Conservation (phyloP, 2,888 invertebrate genomes). For the Ypsolopha sequella region DNA sequence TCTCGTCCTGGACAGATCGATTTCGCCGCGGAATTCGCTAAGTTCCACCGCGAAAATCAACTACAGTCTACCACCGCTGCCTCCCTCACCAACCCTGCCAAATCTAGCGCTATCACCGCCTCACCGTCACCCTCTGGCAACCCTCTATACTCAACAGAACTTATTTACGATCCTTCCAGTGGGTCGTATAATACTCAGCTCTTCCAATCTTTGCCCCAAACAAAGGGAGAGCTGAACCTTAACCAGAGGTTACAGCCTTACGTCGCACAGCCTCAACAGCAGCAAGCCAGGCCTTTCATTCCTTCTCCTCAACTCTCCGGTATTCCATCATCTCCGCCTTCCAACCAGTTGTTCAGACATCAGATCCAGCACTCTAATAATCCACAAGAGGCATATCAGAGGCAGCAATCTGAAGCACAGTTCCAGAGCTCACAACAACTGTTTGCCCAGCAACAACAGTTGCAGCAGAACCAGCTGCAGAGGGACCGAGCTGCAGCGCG, state of each 20-base stretch:
- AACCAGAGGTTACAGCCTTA: slow-evolving; percentile 82
- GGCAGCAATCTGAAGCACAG: slow-evolving; percentile 72
- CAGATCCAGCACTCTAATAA: slow-evolving; percentile 49
- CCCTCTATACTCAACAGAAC: slow-evolving; percentile 82
- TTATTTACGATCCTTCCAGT: slow-evolving; percentile 81
- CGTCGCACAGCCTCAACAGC: slow-evolving; percentile 73
- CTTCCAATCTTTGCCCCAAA: slow-evolving; percentile 81
- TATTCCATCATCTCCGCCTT: no score
- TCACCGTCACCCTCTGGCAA: slow-evolving; percentile 60
- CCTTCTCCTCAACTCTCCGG: slow-evolving; percentile 71
- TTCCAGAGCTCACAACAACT: slow-evolving; percentile 75
- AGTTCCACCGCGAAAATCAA: slow-evolving; percentile 77
- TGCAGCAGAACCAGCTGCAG: slow-evolving; percentile 76
- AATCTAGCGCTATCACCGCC: slow-evolving; percentile 32
- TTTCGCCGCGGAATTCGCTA: slow-evolving; percentile 82
- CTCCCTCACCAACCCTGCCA: slow-evolving; percentile 39
- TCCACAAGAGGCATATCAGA: slow-evolving; percentile 67
- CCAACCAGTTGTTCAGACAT: slow-evolving; percentile 45
- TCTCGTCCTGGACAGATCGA: slow-evolving; percentile 61
- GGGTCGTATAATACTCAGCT: slow-evolving; percentile 85
- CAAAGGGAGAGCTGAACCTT: slow-evolving; percentile 77
- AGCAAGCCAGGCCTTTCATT: slow-evolving; percentile 61
- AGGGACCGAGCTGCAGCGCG: slow-evolving; percentile 68
- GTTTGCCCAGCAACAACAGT: slow-evolving; percentile 76
- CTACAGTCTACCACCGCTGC: slow-evolving; percentile 62